phyloP scores from a whole-genome alignment of 1,140 invertebrate species.

The Drosophila nebulosa region DNA sequence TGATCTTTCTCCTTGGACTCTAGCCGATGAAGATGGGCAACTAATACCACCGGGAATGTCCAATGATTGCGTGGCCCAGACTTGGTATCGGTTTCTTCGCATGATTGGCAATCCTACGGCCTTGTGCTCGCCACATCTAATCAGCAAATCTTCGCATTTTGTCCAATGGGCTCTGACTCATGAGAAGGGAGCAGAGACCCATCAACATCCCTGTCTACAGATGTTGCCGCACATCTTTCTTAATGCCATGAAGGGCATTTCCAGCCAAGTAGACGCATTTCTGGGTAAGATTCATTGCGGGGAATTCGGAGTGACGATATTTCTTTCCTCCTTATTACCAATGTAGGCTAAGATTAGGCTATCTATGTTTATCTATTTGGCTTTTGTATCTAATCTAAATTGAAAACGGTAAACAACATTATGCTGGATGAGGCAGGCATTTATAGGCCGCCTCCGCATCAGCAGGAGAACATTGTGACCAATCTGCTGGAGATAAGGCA shows the following conservation, averaged over 20 bases:
- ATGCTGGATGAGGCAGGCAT: conserved; percentile 51
- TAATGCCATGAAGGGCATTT: conserved; percentile 95
- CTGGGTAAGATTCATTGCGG: conserved; percentile 86
- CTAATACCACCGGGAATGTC: conserved; percentile 91
- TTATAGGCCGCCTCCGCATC: conserved; percentile 56
- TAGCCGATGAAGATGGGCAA: conserved; percentile 92
- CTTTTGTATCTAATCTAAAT: conserved; percentile 40
- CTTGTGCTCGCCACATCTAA: conserved; percentile 91
- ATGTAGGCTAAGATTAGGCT: conserved; percentile 26
- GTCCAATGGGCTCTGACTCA: conserved; percentile 88
- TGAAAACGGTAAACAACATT: conserved; percentile 19
- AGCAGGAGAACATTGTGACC: conserved; percentile 62
- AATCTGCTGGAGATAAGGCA: conserved; percentile 74
- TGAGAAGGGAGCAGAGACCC: conserved; percentile 90
- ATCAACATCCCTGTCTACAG: conserved; percentile 94
- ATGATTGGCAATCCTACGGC: conserved; percentile 97
- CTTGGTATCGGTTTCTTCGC: conserved; percentile 96
- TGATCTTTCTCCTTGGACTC: conserved; percentile 9
- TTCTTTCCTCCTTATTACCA: neutral
- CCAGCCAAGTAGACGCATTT: conserved; percentile 96
- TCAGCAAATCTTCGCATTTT: conserved; percentile 93
- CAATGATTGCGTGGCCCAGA: conserved; percentile 94
- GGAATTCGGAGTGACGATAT: neutral
- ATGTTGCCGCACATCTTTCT: conserved; percentile 94
- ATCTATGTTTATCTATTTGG: conserved; percentile 32